phyloP scores from a whole-genome alignment of 2,888 invertebrate genomes.

The Dicyrtoma fusca region DNA sequence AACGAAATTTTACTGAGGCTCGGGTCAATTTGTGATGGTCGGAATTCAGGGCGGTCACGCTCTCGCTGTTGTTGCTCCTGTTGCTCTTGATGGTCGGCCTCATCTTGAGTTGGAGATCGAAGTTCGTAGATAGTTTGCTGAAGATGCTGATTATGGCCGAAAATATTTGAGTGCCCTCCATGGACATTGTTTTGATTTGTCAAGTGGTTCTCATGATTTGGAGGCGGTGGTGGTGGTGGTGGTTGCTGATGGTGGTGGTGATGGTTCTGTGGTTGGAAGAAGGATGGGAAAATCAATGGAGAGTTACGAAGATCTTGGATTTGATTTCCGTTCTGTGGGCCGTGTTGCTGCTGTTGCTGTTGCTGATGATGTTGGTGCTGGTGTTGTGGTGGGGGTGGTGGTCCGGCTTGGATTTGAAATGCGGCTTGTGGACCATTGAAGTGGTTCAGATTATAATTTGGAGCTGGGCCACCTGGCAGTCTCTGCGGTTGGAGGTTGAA shows the following conservation, averaged over 20 bases:
- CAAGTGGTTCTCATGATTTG: neutral
- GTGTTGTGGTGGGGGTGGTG: neutral
- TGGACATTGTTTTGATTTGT: slow-evolving; percentile 10
- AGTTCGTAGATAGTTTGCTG: slow-evolving; percentile 47
- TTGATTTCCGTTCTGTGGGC: slow-evolving; percentile 3
- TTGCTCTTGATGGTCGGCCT: neutral
- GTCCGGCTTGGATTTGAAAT: neutral
- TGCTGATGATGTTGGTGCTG: slow-evolving; percentile 29
- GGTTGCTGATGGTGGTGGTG: slow-evolving; percentile 41
- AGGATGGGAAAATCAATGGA: slow-evolving; percentile 53
- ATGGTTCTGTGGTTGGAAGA: slow-evolving; percentile 39
- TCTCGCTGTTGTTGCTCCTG: neutral
- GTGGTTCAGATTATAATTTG: neutral
- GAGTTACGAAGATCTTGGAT: slow-evolving; percentile 41
- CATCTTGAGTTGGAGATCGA: slow-evolving; percentile 16
- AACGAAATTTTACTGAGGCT: slow-evolving; percentile 26
- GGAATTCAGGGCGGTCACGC: slow-evolving; percentile 34
- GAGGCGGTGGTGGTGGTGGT: slow-evolving; percentile 25
- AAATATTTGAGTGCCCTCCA: slow-evolving; percentile 43
- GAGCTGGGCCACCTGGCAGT: neutral
- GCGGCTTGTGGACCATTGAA: neutral
- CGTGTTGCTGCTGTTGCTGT: slow-evolving; percentile 15
- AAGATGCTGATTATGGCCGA: slow-evolving; percentile 53
- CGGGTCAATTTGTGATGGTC: slow-evolving; percentile 52
- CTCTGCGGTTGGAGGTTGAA: neutral